Conservation (phyloP, 2,888 invertebrate genomes). For the Tyria jacobaeae region DNA sequence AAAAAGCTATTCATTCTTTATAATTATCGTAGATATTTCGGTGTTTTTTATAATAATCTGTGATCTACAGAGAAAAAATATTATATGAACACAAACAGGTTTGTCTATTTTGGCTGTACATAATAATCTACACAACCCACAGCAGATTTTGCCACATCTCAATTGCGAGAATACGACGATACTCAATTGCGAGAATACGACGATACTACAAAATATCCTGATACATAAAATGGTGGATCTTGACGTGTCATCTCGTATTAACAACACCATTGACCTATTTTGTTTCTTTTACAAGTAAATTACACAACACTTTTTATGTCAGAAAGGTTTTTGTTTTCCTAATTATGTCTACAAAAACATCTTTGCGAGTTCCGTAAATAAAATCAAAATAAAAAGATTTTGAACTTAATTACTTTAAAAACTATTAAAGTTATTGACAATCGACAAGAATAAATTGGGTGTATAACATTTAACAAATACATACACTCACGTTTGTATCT, state of each 20-base stretch:
- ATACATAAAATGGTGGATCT: constrained; percentile 6
- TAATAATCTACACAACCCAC: not conserved
- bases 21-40: no score
- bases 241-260: constrained; percentile 1
- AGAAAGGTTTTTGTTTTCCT: not conserved
- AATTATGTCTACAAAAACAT: not conserved
- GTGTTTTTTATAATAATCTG: no score
- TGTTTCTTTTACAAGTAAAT: not conserved
- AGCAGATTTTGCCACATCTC: not conserved
- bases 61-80: not conserved
- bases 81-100: not conserved
- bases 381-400: no score
- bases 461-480: no score
- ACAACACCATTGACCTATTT: not conserved
- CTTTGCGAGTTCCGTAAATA: no score
- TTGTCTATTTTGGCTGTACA: not conserved
- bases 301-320: not conserved
- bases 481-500: no score
- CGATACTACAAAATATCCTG: not conserved
- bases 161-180: not conserved
- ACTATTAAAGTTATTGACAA: no score
- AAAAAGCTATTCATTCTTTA: no score
- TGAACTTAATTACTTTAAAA: no score
- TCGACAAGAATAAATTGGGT: no score
- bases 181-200: not conserved